Evolutionary conservation across 1,140 invertebrate genomes (phyloP).

Genomic region (Drosophila micromelanica): DNA sequence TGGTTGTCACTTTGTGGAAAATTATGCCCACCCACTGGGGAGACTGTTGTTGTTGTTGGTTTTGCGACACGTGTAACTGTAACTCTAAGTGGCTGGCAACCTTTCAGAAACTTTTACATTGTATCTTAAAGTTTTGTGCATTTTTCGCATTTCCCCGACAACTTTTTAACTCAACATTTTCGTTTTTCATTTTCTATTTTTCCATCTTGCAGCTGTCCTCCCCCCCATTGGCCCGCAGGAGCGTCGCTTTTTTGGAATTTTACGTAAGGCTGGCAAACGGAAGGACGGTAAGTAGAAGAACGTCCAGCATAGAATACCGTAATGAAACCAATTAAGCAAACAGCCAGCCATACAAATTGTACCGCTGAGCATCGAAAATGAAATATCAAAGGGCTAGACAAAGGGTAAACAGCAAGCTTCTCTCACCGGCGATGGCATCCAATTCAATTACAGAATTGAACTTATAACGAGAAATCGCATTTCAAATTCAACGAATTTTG

Average conservation of each 20-base stretch:
- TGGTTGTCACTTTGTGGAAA: constrained; percentile 76
- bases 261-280: constrained; percentile 57
- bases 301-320: constrained; percentile 42
- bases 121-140: constrained; percentile 28
- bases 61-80: constrained; percentile 30
- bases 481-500: constrained; percentile 35
- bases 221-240: constrained; percentile 32
- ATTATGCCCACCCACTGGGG: constrained; percentile 57
- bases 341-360: constrained; percentile 56
- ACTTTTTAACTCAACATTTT: constrained; percentile 8
- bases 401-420: constrained; percentile 60
- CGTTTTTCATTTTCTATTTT: background rate
- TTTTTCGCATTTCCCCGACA: background rate
- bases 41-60: background rate
- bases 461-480: background rate
- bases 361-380: constrained; percentile 41
- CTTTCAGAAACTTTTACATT: constrained; percentile 41
- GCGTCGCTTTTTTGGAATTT: constrained; percentile 71
- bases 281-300: constrained; percentile 65
- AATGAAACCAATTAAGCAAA: constrained; percentile 79
- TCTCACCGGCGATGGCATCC: constrained; percentile 1
- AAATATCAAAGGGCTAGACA: constrained; percentile 79
- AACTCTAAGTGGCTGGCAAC: constrained; percentile 36
- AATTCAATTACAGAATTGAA: constrained; percentile 66
- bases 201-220: constrained; percentile 50